Evolutionary conservation across 2,113 vertebrate genomes (phyloP).

Genomic region (Pelmatolapia mariae): DNA sequence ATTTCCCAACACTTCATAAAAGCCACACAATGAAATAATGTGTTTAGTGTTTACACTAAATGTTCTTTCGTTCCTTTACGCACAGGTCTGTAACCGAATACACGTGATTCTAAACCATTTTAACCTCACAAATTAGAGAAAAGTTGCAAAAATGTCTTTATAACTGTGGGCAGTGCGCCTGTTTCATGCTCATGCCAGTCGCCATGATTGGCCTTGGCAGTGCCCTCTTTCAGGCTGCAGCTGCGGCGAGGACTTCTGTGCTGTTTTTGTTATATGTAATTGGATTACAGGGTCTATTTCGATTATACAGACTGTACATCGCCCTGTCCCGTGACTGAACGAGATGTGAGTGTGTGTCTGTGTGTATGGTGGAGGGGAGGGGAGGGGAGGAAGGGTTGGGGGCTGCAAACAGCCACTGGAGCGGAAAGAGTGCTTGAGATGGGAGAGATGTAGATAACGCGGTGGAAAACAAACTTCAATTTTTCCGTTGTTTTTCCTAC

Average conservation of each 20-base stretch:
- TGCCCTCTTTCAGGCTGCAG: slow-evolving; percentile 59
- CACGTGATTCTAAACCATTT: neutral
- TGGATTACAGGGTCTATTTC: slow-evolving; percentile 67
- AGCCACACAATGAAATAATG: neutral
- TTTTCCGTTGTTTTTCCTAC: slow-evolving; percentile 41
- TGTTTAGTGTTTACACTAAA: neutral
- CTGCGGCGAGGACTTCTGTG: slow-evolving; percentile 36
- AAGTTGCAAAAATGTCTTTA: neutral
- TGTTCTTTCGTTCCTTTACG: neutral
- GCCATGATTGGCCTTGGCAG: slow-evolving; percentile 53
- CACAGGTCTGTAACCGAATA: neutral
- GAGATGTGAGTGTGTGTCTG: slow-evolving; percentile 29
- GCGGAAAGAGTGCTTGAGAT: slow-evolving; percentile 73
- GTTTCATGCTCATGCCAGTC: neutral
- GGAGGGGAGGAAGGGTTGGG: slow-evolving; percentile 35
- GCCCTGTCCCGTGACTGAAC: slow-evolving; percentile 61
- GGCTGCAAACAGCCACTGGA: slow-evolving; percentile 63
- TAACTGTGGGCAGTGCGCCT: neutral
- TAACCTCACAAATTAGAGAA: neutral
- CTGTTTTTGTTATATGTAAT: slow-evolving; percentile 64
- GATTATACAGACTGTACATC: slow-evolving; percentile 60
- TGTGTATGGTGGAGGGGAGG: slow-evolving; percentile 7
- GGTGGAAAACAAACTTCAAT: slow-evolving; percentile 68
- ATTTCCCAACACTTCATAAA: neutral
- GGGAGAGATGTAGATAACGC: slow-evolving; percentile 67